A percentile compares a stretch with the other conserved stretches of the same genome.
These are phyloP conservation scores for Fistularia commersonii DNA, from an alignment of 2,797 vertebrate genomes.

Conservation along the genomic window DNA sequence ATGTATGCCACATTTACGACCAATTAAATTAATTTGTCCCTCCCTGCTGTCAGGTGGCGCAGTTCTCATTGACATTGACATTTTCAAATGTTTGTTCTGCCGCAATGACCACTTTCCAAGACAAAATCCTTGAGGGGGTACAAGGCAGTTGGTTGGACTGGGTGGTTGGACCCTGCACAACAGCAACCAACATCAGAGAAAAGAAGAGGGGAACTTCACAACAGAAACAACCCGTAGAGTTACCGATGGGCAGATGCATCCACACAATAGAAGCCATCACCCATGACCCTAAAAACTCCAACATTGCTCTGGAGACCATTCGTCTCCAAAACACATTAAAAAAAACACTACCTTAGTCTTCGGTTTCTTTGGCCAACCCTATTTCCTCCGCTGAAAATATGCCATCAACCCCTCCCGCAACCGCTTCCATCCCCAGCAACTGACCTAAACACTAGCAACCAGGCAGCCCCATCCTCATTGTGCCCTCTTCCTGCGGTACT, in stretches of 20 bases:
- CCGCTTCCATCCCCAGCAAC: slow-evolving; percentile 32
- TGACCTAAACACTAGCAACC: slow-evolving; percentile 44
- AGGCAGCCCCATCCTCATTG: slow-evolving; percentile 44
- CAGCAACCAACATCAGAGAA: not conserved
- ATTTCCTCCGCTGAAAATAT: slow-evolving; percentile 63
- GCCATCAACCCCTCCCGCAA: slow-evolving; percentile 26
- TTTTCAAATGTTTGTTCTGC: too few relatives aligned
- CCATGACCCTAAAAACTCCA: slow-evolving; percentile 60
- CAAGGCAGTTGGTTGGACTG: too few relatives aligned
- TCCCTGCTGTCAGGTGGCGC: too few relatives aligned
- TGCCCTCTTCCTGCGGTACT: slow-evolving; percentile 55
- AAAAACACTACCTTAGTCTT: slow-evolving; percentile 16
- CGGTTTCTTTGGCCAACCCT: slow-evolving; percentile 36
- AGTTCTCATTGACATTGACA: too few relatives aligned
- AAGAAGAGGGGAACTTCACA: not conserved
- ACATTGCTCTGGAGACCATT: slow-evolving; percentile 42
- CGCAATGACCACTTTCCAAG: too few relatives aligned
- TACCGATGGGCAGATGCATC: slow-evolving; percentile 12
- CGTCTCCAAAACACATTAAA: slow-evolving; percentile 29
- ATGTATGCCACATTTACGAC: too few relatives aligned
- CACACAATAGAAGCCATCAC: slow-evolving; percentile 43
- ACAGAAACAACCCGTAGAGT: slow-evolving; percentile 15
- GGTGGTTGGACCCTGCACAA: too few relatives aligned
- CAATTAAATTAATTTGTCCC: too few relatives aligned
- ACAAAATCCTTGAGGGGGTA: too few relatives aligned